These are phyloP conservation scores for Neodiprion lecontei DNA, from an alignment of 1,140 invertebrate genomes.

Conservation along the genomic window DNA sequence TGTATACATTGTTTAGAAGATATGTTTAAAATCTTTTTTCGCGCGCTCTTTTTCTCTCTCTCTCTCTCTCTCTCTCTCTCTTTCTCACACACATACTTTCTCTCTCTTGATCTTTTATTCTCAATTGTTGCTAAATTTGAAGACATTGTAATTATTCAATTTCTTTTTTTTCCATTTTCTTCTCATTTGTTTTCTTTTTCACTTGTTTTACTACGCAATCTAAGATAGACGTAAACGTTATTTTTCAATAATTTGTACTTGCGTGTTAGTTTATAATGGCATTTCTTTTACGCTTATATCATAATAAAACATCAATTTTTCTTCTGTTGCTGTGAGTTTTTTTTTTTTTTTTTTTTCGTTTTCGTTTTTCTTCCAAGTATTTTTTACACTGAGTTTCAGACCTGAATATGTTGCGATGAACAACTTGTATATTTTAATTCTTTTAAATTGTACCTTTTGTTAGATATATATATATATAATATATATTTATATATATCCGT, in stretches of 20 bases:
- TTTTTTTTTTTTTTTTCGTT: not conserved
- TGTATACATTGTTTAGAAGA: constrained; percentile 15
- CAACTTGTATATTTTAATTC: constrained; percentile 37
- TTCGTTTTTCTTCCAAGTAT: constrained; percentile 33
- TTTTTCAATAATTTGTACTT: constrained; percentile 61
- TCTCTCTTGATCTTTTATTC: not conserved
- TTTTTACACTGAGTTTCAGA: constrained; percentile 51
- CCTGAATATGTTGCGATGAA: constrained; percentile 56
- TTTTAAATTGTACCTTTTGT: constrained; percentile 18
- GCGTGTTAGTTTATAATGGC: constrained; percentile 59
- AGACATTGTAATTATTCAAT: constrained; percentile 1
- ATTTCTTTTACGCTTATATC: constrained; percentile 30
- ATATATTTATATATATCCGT: too few species aligned
- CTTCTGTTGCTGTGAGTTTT: not conserved
- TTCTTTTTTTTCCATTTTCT: constrained; percentile 1
- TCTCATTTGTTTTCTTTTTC: not conserved
- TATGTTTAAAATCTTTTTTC: constrained; percentile 10
- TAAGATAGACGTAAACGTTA: constrained; percentile 52
- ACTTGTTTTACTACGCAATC: constrained; percentile 9
- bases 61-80: constrained; percentile 43
- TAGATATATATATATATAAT: not conserved
- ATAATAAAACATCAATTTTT: not conserved
- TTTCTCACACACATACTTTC: constrained; percentile 14
- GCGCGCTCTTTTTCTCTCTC: constrained; percentile 34
- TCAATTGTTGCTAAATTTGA: not conserved